Conservation (phyloP, 1,140 invertebrate species). For the Drosophila varians region DNA sequence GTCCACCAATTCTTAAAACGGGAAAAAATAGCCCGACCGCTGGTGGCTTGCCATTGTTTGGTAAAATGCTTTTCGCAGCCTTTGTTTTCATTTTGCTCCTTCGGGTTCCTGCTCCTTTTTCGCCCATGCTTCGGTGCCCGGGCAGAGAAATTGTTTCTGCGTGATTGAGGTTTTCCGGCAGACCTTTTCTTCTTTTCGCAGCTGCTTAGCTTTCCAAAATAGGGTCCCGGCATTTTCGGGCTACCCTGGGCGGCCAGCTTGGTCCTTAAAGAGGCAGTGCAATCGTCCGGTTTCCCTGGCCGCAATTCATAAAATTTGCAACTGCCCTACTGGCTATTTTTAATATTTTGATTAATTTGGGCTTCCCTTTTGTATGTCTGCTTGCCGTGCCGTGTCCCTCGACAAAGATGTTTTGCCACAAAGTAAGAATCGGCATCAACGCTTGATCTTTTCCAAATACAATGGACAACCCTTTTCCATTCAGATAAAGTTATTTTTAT, state of each 20-base stretch:
- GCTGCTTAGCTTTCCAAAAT: slow-evolving; percentile 35
- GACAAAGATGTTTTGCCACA: slow-evolving; percentile 40
- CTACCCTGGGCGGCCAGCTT: slow-evolving; percentile 4
- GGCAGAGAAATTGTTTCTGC: slow-evolving; percentile 69
- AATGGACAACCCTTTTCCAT: slow-evolving; percentile 41
- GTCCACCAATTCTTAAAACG: background rate
- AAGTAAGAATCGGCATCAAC: slow-evolving; percentile 42
- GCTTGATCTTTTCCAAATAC: slow-evolving; percentile 45
- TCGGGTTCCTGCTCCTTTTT: slow-evolving; percentile 23
- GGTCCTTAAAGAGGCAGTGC: slow-evolving; percentile 34
- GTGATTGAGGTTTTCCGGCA: slow-evolving; percentile 75
- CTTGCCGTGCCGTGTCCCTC: background rate
- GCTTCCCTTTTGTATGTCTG: slow-evolving; percentile 39
- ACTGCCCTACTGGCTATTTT: slow-evolving; percentile 47
- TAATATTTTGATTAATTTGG: slow-evolving; percentile 63
- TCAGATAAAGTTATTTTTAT: slow-evolving; percentile 42
- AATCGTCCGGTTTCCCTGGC: slow-evolving; percentile 1
- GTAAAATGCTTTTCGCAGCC: slow-evolving; percentile 49
- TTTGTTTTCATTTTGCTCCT: slow-evolving; percentile 52
- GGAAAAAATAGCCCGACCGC: slow-evolving; percentile 18
- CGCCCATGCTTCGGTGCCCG: slow-evolving; percentile 34
- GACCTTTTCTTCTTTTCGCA: slow-evolving; percentile 55
- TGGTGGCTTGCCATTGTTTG: slow-evolving; percentile 46
- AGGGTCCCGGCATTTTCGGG: slow-evolving; percentile 1
- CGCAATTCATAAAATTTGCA: slow-evolving; percentile 53